Evolutionary conservation across 2,888 invertebrate species (phyloP).

Genomic region (Oasisia sp.): DNA sequence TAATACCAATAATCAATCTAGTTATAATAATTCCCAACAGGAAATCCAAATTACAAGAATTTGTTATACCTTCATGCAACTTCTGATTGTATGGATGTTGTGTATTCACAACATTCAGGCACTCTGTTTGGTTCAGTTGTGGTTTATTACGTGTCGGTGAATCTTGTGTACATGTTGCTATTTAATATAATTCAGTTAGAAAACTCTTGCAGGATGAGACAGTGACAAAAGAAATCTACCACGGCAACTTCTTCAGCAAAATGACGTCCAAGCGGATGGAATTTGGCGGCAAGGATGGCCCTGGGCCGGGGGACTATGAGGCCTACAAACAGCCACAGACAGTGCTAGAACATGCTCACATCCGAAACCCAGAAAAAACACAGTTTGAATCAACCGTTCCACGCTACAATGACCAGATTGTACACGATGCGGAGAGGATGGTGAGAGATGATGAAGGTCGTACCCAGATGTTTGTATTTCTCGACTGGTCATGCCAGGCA

Average conservation of each 20-base stretch:
- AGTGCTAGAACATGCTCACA: conserved; percentile 31
- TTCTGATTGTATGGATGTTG: too few species aligned
- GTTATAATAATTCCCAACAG: too few species aligned
- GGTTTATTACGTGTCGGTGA: too few species aligned
- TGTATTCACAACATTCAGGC: too few species aligned
- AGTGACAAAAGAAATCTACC: conserved; percentile 45
- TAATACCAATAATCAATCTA: too few species aligned
- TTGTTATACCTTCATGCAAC: too few species aligned
- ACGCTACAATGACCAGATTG: conserved; percentile 60
- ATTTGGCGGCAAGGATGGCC: conserved; percentile 56
- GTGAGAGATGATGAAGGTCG: conserved; percentile 41
- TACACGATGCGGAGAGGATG: conserved; percentile 59
- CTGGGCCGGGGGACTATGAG: conserved; percentile 63
- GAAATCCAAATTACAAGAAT: too few species aligned
- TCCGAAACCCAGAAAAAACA: conserved; percentile 42
- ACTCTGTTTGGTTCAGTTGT: too few species aligned
- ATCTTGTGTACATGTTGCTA: too few species aligned
- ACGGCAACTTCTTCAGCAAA: conserved; percentile 62
- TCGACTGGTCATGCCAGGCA: too few species aligned
- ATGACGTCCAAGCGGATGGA: conserved; percentile 56
- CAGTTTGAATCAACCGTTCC: conserved; percentile 60
- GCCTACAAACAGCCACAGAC: conserved; percentile 43
- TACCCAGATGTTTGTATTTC: too few species aligned
- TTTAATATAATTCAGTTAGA: too few species aligned
- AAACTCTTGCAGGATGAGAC: not conserved